Evolutionary conservation across 1,140 invertebrate species (phyloP).

Genomic region (Bombus pascuorum): DNA sequence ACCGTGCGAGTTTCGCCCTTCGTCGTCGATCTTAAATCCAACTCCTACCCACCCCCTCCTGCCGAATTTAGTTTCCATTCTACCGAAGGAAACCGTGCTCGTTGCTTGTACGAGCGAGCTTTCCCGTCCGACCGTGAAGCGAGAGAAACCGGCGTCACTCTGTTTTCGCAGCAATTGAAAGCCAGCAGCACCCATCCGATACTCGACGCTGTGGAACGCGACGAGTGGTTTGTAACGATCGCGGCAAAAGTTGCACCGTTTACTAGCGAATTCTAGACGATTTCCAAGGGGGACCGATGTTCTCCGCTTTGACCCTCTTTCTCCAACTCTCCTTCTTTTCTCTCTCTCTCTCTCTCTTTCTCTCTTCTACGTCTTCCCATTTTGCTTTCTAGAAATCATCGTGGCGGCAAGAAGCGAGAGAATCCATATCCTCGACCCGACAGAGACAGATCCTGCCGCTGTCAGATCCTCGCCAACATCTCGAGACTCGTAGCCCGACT

Average conservation of each 20-base stretch:
- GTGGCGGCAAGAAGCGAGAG: slow-evolving; percentile 13
- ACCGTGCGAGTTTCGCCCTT: too few relatives aligned
- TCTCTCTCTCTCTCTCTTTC: slow-evolving; percentile 5
- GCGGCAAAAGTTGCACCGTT: slow-evolving; percentile 12
- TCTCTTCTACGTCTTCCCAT: background rate
- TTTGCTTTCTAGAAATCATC: slow-evolving; percentile 40
- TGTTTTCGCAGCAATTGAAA: background rate
- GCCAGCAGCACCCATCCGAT: background rate
- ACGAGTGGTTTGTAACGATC: background rate
- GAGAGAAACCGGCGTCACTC: too few relatives aligned
- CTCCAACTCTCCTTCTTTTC: background rate
- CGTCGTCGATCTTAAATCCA: too few relatives aligned
- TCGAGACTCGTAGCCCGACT: slow-evolving; percentile 28
- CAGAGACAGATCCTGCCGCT: slow-evolving; percentile 61
- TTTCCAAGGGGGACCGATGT: slow-evolving; percentile 42
- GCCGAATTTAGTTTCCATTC: too few relatives aligned
- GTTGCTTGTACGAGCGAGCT: background rate
- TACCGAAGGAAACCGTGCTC: too few relatives aligned
- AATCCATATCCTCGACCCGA: slow-evolving; percentile 54
- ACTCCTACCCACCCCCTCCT: too few relatives aligned
- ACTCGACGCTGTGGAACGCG: background rate
- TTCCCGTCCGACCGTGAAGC: background rate
- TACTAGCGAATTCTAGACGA: slow-evolving; percentile 40
- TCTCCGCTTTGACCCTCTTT: slow-evolving; percentile 40
- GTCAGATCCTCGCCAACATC: slow-evolving; percentile 46